A percentile compares a stretch with the other conserved stretches of the same genome.
Conservation (phyloP, 92 coral and sea anemone genomes). For the Meandrina meandrites region DNA sequence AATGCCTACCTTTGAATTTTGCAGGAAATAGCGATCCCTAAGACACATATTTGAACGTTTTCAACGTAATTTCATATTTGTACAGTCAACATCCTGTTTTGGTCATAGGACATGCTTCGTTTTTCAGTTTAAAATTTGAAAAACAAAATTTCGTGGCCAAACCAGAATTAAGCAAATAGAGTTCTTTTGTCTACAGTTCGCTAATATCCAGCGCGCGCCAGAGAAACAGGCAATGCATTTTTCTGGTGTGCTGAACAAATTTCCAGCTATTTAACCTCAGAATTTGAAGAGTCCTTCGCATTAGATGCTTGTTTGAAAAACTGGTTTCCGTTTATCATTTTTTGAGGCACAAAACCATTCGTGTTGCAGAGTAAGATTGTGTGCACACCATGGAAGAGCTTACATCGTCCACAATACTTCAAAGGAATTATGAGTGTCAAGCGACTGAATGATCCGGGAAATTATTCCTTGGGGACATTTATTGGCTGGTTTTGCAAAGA, state of each 20-base stretch:
- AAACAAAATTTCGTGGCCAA: slow-evolving; percentile 17
- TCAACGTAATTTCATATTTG: background rate
- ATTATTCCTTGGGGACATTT: slow-evolving; percentile 48
- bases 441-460: slow-evolving; percentile 21
- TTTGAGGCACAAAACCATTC: slow-evolving; percentile 25
- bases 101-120: background rate
- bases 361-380: slow-evolving; percentile 2
- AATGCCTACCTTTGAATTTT: slow-evolving; percentile 17
- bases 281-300: background rate
- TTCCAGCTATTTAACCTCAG: background rate
- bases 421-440: slow-evolving; percentile 18
- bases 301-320: background rate
- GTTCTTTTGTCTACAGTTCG: slow-evolving; percentile 10
- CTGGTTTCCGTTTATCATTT: background rate
- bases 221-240: slow-evolving; percentile 5
- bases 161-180: background rate
- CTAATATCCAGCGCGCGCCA: slow-evolving; percentile 14
- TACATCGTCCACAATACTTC: slow-evolving; percentile 33
- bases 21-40: slow-evolving; percentile 19
- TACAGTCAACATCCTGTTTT: background rate
- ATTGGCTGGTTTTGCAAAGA: slow-evolving; percentile 9
- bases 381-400: slow-evolving; percentile 13
- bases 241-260: background rate
- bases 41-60: background rate
- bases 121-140: background rate